Conservation (phyloP, 2,113 vertebrate genomes). For the Aptenodytes patagonicus region DNA sequence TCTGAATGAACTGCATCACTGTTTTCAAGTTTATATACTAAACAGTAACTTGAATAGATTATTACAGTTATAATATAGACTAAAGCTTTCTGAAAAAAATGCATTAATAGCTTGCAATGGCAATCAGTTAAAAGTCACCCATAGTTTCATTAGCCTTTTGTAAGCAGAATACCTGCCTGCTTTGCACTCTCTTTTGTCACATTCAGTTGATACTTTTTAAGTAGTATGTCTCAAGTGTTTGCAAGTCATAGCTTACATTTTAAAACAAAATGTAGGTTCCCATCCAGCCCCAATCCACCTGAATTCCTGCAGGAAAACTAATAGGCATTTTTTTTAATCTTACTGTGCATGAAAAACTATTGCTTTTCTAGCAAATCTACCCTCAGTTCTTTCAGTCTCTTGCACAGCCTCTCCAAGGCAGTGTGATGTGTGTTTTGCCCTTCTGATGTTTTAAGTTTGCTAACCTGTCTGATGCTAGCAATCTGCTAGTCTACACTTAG, state of each 20-base stretch:
- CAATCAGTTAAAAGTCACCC: background rate
- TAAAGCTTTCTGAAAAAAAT: background rate
- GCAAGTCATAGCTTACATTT: background rate
- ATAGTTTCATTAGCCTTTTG: background rate
- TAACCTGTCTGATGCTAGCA: background rate
- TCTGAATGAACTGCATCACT: background rate
- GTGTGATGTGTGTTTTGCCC: background rate
- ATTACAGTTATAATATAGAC: too few relatives aligned
- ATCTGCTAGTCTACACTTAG: background rate
- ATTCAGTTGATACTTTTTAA: background rate
- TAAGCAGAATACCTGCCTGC: background rate
- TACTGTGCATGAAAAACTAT: background rate
- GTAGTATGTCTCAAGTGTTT: background rate
- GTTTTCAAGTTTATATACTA: background rate
- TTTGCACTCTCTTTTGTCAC: background rate
- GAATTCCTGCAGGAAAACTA: background rate
- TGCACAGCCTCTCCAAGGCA: background rate
- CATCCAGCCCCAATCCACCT: background rate
- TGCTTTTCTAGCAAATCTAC: background rate
- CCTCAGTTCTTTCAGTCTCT: background rate
- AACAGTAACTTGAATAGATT: background rate
- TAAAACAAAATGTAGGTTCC: background rate
- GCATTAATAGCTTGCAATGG: background rate
- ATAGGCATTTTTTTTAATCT: background rate
- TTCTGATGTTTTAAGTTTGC: background rate